Percentiles rank a stretch among this genome's conserved stretches.
Evolutionary conservation across 2,797 vertebrate species (phyloP).

Genomic region (Merluccius polli): DNA sequence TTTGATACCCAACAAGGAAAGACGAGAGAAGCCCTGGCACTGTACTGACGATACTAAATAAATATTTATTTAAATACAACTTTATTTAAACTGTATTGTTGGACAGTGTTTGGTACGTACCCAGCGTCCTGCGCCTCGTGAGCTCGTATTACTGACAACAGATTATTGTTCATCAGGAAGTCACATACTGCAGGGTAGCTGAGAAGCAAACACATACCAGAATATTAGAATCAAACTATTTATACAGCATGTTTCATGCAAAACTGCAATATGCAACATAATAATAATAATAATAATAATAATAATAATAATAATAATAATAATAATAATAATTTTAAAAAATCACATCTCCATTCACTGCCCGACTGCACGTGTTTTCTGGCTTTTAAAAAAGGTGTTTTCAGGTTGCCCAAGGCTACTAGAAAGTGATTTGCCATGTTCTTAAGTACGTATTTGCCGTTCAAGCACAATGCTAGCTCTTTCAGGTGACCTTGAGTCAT

Average conservation of each 20-base stretch:
- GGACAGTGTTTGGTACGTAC: conserved; percentile 73
- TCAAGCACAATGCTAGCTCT: not conserved
- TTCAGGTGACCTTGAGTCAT: conserved; percentile 13
- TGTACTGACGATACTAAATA: not conserved
- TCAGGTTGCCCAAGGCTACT: not conserved
- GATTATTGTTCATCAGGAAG: conserved; percentile 99
- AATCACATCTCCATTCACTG: not conserved
- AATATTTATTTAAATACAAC: not conserved
- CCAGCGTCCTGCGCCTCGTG: conserved; percentile 99
- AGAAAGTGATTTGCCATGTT: not conserved
- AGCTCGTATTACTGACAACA: conserved; percentile 98
- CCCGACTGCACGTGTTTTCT: not conserved
- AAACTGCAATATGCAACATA: not conserved
- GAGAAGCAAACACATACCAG: conserved; percentile 33
- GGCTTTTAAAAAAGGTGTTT: not conserved
- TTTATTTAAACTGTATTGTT: not conserved
- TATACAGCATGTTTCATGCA: not conserved
- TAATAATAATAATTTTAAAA: not conserved
- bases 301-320: not conserved
- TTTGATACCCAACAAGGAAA: not conserved
- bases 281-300: not conserved
- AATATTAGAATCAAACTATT: not conserved
- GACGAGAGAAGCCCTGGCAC: not conserved
- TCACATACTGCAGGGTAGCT: conserved; percentile 98
- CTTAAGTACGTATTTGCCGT: too few relatives aligned